Evolutionary conservation across 1,140 invertebrate genomes (phyloP).

Genomic region (Nomia melanderi): DNA sequence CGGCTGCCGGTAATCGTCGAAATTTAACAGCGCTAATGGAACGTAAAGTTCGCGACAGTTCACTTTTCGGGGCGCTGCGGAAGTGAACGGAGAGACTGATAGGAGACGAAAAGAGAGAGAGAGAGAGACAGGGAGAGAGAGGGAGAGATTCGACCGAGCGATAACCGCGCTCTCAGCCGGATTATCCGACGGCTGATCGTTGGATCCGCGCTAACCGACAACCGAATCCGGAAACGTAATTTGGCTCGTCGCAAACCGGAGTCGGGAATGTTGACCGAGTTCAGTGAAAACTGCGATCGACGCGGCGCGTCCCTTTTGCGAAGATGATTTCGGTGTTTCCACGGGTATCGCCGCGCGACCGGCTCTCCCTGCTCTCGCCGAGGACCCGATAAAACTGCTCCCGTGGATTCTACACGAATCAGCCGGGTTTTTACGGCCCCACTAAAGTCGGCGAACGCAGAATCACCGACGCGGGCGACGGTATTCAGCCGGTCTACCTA

Average conservation of each 20-base stretch:
- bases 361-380: too few species aligned
- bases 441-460: too few species aligned
- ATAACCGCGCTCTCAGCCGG: background rate
- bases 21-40: slow-evolving; percentile 18
- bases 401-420: too few species aligned
- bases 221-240: background rate
- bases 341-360: background rate
- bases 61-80: background rate
- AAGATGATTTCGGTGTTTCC: background rate
- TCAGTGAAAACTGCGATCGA: background rate
- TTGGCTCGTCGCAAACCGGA: background rate
- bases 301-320: background rate
- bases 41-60: slow-evolving; percentile 2
- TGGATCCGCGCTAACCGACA: background rate
- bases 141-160: background rate
- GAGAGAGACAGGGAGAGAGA: too few species aligned
- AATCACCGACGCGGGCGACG: too few species aligned
- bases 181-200: background rate
- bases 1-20: background rate
- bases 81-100: too few species aligned
- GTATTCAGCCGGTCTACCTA: background rate
- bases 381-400: too few species aligned
- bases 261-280: background rate
- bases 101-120: too few species aligned
- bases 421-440: too few species aligned